Conservation (phyloP, 1,140 invertebrate species). For the Brachionus rubens region DNA sequence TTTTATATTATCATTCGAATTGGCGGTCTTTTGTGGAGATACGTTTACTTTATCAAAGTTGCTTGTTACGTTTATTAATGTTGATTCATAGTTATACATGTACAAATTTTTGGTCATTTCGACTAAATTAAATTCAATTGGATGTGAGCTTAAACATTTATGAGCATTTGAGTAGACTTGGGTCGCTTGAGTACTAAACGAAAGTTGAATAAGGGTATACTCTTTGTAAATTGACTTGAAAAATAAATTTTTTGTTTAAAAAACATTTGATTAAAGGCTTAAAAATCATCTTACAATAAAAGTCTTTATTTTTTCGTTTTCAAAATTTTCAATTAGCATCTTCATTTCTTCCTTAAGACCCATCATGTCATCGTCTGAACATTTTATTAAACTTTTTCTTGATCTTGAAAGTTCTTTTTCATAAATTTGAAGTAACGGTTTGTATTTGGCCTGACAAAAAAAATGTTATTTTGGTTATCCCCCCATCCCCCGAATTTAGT, state of each 20-base stretch:
- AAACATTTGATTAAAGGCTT: not conserved
- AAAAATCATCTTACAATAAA: not conserved
- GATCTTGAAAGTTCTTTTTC: not conserved
- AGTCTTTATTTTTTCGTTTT: not conserved
- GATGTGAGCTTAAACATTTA: not conserved
- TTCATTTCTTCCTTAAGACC: not conserved
- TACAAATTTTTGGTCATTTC: slow-evolving; percentile 15
- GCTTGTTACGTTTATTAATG: not conserved
- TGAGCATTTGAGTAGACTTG: slow-evolving; percentile 8
- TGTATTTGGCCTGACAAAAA: slow-evolving; percentile 4
- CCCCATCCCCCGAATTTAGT: not conserved
- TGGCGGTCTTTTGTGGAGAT: not conserved
- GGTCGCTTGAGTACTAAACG: not conserved
- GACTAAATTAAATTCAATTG: not conserved
- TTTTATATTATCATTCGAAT: too few relatives aligned
- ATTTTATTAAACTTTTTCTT: not conserved
- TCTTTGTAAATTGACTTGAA: slow-evolving; percentile 5
- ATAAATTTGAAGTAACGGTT: not conserved
- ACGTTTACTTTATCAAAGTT: not conserved
- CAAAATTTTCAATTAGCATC: slow-evolving; percentile 5
- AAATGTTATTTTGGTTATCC: not conserved
- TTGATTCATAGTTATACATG: slow-evolving; percentile 1
- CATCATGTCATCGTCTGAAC: not conserved
- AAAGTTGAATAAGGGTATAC: not conserved
- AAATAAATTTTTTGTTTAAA: too few relatives aligned